A percentile compares a stretch with the other conserved stretches of the same genome.
Evolutionary conservation across 64 coral and sea anemone genomes (phyloP).

Genomic region (Platygyra sinensis): DNA sequence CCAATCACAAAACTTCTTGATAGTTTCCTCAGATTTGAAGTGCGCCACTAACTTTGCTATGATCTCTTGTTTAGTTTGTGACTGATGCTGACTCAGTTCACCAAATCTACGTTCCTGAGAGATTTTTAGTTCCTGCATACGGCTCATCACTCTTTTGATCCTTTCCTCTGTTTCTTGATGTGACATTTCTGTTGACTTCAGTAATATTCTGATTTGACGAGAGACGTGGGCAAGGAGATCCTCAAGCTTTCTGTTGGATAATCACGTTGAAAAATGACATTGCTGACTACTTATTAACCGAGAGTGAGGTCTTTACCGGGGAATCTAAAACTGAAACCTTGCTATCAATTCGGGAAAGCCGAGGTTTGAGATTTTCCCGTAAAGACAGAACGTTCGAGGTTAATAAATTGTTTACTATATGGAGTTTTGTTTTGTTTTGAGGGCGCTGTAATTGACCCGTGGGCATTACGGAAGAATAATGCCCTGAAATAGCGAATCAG

Average conservation of each 20-base stretch:
- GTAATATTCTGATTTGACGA: neutral
- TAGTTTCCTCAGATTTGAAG: neutral
- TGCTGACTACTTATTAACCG: no score
- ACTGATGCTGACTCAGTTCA: neutral
- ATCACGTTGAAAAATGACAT: no score
- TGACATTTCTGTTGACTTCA: neutral
- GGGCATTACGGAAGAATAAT: no score
- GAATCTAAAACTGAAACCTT: no score
- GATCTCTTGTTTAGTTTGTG: neutral
- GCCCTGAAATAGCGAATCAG: no score
- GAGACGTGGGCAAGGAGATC: neutral
- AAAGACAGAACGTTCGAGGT: no score
- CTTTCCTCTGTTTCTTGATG: neutral
- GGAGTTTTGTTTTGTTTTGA: no score
- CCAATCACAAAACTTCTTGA: neutral
- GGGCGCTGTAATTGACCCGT: no score
- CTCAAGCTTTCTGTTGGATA: neutral
- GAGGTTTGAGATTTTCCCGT: no score
- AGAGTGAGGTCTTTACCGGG: no score
- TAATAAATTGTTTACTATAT: no score
- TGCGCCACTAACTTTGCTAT: neutral
- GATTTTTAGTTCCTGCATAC: neutral
- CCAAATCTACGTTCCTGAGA: neutral
- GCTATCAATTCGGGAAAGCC: no score
- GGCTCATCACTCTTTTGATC: neutral